phyloP scores from a whole-genome alignment of 1,140 invertebrate species.

The Solenopsis fugax region DNA sequence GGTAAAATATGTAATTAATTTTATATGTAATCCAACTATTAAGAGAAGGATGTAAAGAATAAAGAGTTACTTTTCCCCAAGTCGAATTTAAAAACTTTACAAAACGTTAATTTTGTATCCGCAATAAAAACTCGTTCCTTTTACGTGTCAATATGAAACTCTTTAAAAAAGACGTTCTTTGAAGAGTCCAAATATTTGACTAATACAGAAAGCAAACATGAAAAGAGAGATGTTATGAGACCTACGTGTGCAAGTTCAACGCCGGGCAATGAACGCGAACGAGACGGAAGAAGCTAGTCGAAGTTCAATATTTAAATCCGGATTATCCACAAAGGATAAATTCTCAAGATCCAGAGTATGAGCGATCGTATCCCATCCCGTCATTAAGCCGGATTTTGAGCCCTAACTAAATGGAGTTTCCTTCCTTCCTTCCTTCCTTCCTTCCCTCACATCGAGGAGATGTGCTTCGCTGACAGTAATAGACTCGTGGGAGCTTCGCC shows the following conservation, averaged over 20 bases:
- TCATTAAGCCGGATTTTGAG: constrained; percentile 50
- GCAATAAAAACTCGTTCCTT: not conserved
- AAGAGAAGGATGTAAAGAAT: constrained; percentile 2
- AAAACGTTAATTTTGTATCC: not conserved
- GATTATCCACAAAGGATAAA: constrained; percentile 70
- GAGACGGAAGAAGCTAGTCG: constrained; percentile 40
- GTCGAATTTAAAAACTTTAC: not conserved
- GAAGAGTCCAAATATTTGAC: constrained; percentile 49
- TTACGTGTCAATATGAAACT: not conserved
- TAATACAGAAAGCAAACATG: constrained; percentile 36
- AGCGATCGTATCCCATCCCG: constrained; percentile 30
- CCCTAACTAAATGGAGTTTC: constrained; percentile 29
- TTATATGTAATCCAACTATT: not conserved
- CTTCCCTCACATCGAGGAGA: not conserved
- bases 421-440: not conserved
- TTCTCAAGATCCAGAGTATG: not conserved
- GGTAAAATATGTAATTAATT: constrained; percentile 15
- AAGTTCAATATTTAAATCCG: constrained; percentile 77
- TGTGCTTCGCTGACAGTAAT: not conserved
- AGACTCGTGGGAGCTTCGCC: not conserved
- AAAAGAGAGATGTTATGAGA: constrained; percentile 11
- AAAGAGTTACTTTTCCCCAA: not conserved
- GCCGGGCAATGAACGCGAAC: constrained; percentile 36
- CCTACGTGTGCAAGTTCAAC: not conserved
- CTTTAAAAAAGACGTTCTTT: not conserved